A percentile compares a stretch with the other conserved stretches of the same genome.
Evolutionary conservation across 2,888 invertebrate genomes (phyloP).

Genomic region (Drosophila infuscata): DNA sequence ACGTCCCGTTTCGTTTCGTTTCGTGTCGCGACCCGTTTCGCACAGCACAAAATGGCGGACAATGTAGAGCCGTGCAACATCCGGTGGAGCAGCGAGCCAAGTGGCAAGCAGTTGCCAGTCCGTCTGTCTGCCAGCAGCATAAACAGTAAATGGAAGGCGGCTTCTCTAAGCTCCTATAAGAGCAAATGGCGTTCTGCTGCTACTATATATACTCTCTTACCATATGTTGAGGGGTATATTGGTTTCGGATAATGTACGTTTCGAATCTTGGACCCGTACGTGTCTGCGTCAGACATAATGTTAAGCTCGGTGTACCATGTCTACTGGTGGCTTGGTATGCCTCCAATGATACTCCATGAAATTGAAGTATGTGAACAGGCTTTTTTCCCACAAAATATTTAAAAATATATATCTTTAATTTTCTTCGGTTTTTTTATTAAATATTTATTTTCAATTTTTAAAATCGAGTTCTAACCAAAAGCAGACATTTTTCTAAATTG

Average conservation of each 20-base stretch:
- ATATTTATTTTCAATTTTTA: not conserved
- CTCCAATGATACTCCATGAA: not conserved
- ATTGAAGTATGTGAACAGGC: not conserved
- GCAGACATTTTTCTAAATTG: too few relatives aligned
- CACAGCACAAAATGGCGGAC: slow-evolving; percentile 62
- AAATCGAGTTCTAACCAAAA: not conserved
- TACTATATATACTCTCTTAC: not conserved
- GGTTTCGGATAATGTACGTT: not conserved
- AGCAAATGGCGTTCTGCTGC: slow-evolving; percentile 24
- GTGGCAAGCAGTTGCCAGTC: slow-evolving; percentile 32
- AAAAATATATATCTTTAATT: too few relatives aligned
- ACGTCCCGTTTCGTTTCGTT: slow-evolving; percentile 57
- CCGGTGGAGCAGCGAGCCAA: slow-evolving; percentile 44
- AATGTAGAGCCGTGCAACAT: slow-evolving; percentile 57
- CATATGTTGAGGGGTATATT: not conserved
- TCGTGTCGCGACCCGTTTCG: slow-evolving; percentile 34
- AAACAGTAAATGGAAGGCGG: slow-evolving; percentile 65
- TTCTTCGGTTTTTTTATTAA: not conserved
- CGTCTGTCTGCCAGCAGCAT: slow-evolving; percentile 40
- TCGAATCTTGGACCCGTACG: not conserved
- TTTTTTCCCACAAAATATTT: too few relatives aligned
- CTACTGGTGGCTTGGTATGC: not conserved
- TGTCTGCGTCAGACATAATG: not conserved
- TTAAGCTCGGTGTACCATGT: not conserved
- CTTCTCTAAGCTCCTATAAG: slow-evolving; percentile 34